Conservation (phyloP, 1,140 invertebrate species). For the Laodelphax striatellus region DNA sequence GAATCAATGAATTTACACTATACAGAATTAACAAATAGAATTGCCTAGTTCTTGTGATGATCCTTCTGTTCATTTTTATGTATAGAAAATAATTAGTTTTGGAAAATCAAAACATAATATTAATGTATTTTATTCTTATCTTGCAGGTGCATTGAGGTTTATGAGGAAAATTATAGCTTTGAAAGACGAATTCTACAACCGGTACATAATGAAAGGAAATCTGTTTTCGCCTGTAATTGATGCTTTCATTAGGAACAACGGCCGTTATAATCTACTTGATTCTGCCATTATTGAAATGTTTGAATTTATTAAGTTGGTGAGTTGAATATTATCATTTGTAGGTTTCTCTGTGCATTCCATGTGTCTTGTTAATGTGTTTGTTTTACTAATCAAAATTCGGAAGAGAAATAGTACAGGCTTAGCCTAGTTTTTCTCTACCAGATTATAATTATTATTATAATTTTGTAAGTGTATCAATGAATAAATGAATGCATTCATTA, state of each 20-base stretch:
- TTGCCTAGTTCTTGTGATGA: too few relatives aligned
- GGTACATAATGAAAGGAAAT: conserved; percentile 92
- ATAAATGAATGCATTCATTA: too few relatives aligned
- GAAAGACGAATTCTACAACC: conserved; percentile 98
- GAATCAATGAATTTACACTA: too few relatives aligned
- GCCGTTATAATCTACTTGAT: conserved; percentile 95
- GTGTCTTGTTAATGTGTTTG: too few relatives aligned
- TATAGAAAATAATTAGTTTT: conserved; percentile 2
- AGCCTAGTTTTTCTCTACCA: too few relatives aligned
- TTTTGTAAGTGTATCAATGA: too few relatives aligned
- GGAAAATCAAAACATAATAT: not conserved
- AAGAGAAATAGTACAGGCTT: too few relatives aligned
- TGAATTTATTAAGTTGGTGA: conserved; percentile 89
- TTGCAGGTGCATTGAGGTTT: conserved; percentile 75
- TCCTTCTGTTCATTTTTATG: too few relatives aligned
- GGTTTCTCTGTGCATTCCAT: too few relatives aligned
- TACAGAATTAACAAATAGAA: too few relatives aligned
- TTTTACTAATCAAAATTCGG: too few relatives aligned
- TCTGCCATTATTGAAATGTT: conserved; percentile 99
- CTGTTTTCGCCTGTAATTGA: conserved; percentile 93
- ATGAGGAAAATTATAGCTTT: conserved; percentile 94
- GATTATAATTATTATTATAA: too few relatives aligned
- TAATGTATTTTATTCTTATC: conserved; percentile 18
- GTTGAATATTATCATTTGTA: conserved; percentile 13
- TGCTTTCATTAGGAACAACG: conserved; percentile 91